Conservation (phyloP, 2,113 vertebrate species). For the Actenoides hombroni region DNA sequence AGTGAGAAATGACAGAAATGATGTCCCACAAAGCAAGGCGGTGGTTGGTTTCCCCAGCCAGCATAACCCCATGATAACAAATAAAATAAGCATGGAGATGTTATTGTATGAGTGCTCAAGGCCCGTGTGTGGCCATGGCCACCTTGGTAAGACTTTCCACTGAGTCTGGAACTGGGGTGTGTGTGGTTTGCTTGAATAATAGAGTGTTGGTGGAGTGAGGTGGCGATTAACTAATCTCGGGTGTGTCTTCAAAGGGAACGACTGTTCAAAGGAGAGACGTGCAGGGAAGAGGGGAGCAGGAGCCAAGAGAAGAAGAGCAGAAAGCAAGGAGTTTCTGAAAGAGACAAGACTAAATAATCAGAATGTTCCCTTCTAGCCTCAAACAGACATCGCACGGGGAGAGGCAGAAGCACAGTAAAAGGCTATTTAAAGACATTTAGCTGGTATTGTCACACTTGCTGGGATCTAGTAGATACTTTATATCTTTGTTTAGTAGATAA, state of each 20-base stretch:
- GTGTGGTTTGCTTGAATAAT: not conserved
- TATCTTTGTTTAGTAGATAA: not conserved
- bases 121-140: not conserved
- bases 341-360: not conserved
- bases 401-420: not conserved
- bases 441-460: not conserved
- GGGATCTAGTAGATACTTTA: not conserved
- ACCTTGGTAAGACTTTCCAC: conserved; percentile 25
- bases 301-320: not conserved
- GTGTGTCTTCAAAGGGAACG: not conserved
- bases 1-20: not conserved
- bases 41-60: not conserved
- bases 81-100: not conserved
- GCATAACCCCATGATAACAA: not conserved
- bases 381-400: not conserved
- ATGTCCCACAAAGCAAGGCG: not conserved
- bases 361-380: not conserved
- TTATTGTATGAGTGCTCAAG: not conserved
- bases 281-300: not conserved
- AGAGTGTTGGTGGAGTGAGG: not conserved
- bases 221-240: not conserved
- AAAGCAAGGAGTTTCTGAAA: not conserved
- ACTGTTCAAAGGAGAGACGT: not conserved
- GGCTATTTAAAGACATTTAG: not conserved
- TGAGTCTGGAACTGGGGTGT: not conserved